A percentile compares a stretch with the other conserved stretches of the same genome.
Evolutionary conservation across 53 echinoderm and acorn worm species (phyloP).

Genomic region (Holothuria leucospilota): DNA sequence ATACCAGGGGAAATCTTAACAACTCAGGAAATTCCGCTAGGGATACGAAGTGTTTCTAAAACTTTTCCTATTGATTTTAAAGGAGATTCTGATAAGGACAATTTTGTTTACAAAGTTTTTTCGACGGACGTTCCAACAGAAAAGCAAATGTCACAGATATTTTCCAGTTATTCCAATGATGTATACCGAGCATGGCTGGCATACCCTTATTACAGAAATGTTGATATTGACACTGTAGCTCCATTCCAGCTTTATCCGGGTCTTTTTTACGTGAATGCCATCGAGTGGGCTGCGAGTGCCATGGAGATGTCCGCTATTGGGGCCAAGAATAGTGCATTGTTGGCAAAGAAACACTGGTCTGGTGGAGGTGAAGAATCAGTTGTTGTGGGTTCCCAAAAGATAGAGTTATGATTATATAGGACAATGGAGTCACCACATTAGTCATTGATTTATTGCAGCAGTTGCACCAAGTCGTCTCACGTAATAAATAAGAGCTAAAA

Average conservation of each 20-base stretch:
- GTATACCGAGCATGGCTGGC: slow-evolving; percentile 77
- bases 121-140: slow-evolving; percentile 60
- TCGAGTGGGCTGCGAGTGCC: slow-evolving; percentile 96
- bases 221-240: slow-evolving; percentile 56
- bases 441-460: too few relatives aligned
- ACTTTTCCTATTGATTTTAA: slow-evolving; percentile 77
- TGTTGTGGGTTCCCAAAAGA: too few relatives aligned
- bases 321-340: slow-evolving; percentile 71
- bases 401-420: too few relatives aligned
- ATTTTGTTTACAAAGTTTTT: slow-evolving; percentile 82
- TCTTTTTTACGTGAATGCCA: slow-evolving; percentile 78
- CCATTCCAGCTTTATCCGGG: slow-evolving; percentile 73
- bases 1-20: slow-evolving; percentile 73
- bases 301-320: slow-evolving; percentile 94
- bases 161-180: slow-evolving; percentile 46
- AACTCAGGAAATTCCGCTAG: slow-evolving; percentile 70
- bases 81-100: slow-evolving; percentile 8
- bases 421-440: too few relatives aligned
- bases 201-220: slow-evolving; percentile 78
- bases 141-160: slow-evolving; percentile 66
- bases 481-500: too few relatives aligned
- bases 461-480: too few relatives aligned
- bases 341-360: slow-evolving; percentile 77
- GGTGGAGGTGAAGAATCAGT: background rate
- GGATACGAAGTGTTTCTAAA: slow-evolving; percentile 68